These are phyloP conservation scores for Orchestes rusci DNA, from an alignment of 2,888 invertebrate genomes.

Conservation along the genomic window DNA sequence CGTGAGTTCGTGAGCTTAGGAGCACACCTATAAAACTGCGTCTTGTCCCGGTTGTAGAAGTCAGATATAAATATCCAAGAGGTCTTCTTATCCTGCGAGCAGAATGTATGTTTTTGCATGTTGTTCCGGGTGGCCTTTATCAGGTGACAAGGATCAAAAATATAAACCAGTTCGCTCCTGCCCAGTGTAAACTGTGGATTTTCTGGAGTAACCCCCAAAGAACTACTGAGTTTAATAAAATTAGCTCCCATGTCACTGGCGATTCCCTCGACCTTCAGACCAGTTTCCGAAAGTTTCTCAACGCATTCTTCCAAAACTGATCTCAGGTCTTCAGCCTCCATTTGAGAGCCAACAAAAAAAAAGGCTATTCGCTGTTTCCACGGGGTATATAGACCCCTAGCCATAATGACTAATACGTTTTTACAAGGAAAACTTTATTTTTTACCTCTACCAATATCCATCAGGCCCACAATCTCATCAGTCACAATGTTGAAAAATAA, in stretches of 20 bases:
- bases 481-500: constrained; percentile 11
- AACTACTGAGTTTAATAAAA: constrained; percentile 14
- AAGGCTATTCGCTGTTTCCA: constrained; percentile 21
- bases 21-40: constrained; percentile 9
- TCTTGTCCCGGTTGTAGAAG: constrained; percentile 5
- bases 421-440: constrained; percentile 7
- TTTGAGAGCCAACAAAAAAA: constrained; percentile 15
- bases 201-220: constrained; percentile 13
- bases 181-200: constrained; percentile 15
- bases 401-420: constrained; percentile 17
- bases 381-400: constrained; percentile 11
- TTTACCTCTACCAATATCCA: constrained; percentile 3
- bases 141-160: constrained; percentile 23
- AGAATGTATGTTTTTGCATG: constrained; percentile 19
- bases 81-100: constrained; percentile 13
- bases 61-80: constrained; percentile 20
- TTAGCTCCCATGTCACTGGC: constrained; percentile 17
- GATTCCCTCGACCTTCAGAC: constrained; percentile 8
- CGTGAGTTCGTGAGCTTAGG: constrained; percentile 25
- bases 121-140: constrained; percentile 23
- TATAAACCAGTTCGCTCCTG: constrained; percentile 1
- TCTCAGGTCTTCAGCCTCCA: constrained; percentile 8
- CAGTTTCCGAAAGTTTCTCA: constrained; percentile 5
- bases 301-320: constrained; percentile 12
- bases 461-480: constrained; percentile 17